Percentiles rank a stretch among this genome's conserved stretches.
phyloP scores from a whole-genome alignment of 2,113 vertebrate species.

The Dipodomys spectabilis region DNA sequence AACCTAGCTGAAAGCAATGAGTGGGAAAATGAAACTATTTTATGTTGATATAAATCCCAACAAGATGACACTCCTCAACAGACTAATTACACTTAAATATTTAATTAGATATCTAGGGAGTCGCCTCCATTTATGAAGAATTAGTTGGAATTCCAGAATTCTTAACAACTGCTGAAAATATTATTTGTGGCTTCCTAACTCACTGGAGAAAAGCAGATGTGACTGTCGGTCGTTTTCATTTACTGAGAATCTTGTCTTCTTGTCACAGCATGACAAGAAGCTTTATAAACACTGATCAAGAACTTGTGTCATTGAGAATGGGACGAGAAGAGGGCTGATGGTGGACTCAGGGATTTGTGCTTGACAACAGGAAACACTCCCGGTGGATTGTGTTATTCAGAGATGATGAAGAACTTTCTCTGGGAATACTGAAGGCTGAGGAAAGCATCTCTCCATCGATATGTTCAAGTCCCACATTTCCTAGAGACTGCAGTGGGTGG shows the following conservation, averaged over 20 bases:
- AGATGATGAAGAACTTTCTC: slow-evolving; percentile 40
- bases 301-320: neutral
- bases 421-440: neutral
- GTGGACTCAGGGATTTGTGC: neutral
- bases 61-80: slow-evolving; percentile 32
- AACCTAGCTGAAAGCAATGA: slow-evolving; percentile 18
- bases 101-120: slow-evolving; percentile 43
- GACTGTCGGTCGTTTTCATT: neutral
- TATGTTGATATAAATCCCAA: slow-evolving; percentile 57
- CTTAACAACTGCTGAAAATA: slow-evolving; percentile 28
- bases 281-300: neutral
- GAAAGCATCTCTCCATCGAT: neutral
- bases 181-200: slow-evolving; percentile 54
- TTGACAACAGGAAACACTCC: neutral
- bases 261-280: neutral
- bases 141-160: slow-evolving; percentile 27
- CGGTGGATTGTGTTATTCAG: neutral
- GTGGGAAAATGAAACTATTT: slow-evolving; percentile 52
- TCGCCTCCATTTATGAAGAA: slow-evolving; percentile 7
- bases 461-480: neutral
- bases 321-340: neutral
- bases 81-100: slow-evolving; percentile 54
- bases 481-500: neutral
- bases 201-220: slow-evolving; percentile 17
- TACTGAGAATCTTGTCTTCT: neutral